Evolutionary conservation across 1,140 invertebrate species (phyloP).

Genomic region (Apis dorsata): DNA sequence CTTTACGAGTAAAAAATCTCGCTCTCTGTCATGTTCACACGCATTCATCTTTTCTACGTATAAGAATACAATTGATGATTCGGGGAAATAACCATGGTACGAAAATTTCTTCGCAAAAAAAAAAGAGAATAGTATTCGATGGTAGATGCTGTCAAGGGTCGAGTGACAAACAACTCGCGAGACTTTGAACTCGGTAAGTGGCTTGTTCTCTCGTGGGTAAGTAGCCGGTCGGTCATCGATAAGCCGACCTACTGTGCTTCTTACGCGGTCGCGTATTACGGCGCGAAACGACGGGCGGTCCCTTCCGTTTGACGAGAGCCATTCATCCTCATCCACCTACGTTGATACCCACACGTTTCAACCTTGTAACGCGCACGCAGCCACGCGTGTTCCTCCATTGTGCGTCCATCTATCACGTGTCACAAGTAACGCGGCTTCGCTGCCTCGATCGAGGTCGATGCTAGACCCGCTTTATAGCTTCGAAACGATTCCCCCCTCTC

Average conservation of each 20-base stretch:
- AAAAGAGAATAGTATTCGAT: no score
- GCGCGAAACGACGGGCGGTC: constrained; percentile 78
- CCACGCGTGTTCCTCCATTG: constrained; percentile 75
- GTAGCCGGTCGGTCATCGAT: constrained; percentile 75
- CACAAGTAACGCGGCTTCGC: constrained; percentile 66
- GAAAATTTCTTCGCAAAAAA: background rate
- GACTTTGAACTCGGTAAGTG: constrained; percentile 49
- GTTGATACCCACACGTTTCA: constrained; percentile 71
- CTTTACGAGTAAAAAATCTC: no score
- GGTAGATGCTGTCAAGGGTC: constrained; percentile 3
- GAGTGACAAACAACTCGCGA: constrained; percentile 43
- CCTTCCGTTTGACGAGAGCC: constrained; percentile 79
- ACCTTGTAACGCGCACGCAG: constrained; percentile 63
- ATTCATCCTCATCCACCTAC: constrained; percentile 80
- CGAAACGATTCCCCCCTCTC: background rate
- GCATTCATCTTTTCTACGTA: background rate
- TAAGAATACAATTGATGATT: no score
- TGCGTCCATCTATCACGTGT: constrained; percentile 76
- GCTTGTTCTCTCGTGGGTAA: constrained; percentile 71
- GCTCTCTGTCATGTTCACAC: no score
- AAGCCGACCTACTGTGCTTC: constrained; percentile 70
- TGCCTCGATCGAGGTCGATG: constrained; percentile 54
- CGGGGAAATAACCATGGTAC: no score
- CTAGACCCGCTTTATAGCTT: constrained; percentile 17
- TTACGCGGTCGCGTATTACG: constrained; percentile 76